Evolutionary conservation across 2,113 vertebrate genomes (phyloP).

Genomic region (Malurus melanocephalus): DNA sequence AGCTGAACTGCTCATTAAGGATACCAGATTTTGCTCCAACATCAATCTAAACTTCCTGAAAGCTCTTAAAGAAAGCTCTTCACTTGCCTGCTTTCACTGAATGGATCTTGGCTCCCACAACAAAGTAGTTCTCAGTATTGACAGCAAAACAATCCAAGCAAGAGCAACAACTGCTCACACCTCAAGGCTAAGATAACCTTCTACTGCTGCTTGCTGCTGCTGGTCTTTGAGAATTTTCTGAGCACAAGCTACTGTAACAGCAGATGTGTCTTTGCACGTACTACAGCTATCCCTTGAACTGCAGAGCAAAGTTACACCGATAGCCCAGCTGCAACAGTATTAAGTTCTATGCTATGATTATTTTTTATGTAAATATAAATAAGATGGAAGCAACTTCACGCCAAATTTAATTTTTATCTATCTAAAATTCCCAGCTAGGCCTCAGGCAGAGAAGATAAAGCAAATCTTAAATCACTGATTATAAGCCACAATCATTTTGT

Average conservation of each 20-base stretch:
- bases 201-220: not conserved
- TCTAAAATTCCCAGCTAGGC: not conserved
- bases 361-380: not conserved
- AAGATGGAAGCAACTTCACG: not conserved
- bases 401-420: not conserved
- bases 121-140: not conserved
- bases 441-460: not conserved
- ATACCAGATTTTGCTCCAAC: not conserved
- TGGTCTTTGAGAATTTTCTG: not conserved
- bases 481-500: not conserved
- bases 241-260: not conserved
- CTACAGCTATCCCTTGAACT: not conserved
- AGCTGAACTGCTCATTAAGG: constrained; percentile 40
- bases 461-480: not conserved
- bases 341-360: not conserved
- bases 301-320: not conserved
- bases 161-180: not conserved
- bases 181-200: rapidly evolving
- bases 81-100: not conserved
- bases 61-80: not conserved
- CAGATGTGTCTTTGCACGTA: not conserved
- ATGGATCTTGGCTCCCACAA: not conserved
- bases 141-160: not conserved
- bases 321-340: not conserved
- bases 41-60: not conserved